Evolutionary conservation across 2,797 vertebrate species (phyloP).

Genomic region (Aeoliscus strigatus): DNA sequence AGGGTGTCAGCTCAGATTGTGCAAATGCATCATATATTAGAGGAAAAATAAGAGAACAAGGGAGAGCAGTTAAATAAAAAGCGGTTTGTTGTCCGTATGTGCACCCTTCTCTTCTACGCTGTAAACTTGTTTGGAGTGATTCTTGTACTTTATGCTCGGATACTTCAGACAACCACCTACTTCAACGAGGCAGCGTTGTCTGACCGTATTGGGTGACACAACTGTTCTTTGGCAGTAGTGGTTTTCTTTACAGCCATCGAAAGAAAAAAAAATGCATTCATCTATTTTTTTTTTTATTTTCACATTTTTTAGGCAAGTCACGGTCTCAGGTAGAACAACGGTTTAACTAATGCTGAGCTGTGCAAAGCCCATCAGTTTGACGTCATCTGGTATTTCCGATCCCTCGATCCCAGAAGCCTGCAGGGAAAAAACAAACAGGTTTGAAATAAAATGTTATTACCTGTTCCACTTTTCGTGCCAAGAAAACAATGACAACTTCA

Average conservation of each 20-base stretch:
- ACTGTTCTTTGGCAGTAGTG: slow-evolving; percentile 95
- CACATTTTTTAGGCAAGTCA: slow-evolving; percentile 80
- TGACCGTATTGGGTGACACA: slow-evolving; percentile 63
- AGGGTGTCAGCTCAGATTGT: slow-evolving; percentile 73
- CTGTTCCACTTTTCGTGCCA: too few relatives aligned
- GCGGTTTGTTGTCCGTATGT: slow-evolving; percentile 44
- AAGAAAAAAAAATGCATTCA: slow-evolving; percentile 63
- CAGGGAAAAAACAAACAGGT: slow-evolving; percentile 12
- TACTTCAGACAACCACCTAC: slow-evolving; percentile 41
- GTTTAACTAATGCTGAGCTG: slow-evolving; percentile 98
- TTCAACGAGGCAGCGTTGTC: slow-evolving; percentile 60
- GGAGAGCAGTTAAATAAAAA: slow-evolving; percentile 41
- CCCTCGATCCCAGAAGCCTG: slow-evolving; percentile 92
- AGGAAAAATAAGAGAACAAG: slow-evolving; percentile 33
- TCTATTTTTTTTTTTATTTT: slow-evolving; percentile 61
- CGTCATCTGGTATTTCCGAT: slow-evolving; percentile 91
- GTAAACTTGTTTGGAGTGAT: slow-evolving; percentile 68
- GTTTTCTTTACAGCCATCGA: slow-evolving; percentile 82
- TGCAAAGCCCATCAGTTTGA: slow-evolving; percentile 95
- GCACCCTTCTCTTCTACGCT: slow-evolving; percentile 61
- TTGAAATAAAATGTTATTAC: too few relatives aligned
- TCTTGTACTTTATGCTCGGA: slow-evolving; percentile 48
- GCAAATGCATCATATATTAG: slow-evolving; percentile 69
- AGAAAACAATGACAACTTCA: too few relatives aligned
- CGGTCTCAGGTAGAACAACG: slow-evolving; percentile 61